Evolutionary conservation across 2,113 vertebrate species (phyloP).

Genomic region (Ceyx cyanopectus): DNA sequence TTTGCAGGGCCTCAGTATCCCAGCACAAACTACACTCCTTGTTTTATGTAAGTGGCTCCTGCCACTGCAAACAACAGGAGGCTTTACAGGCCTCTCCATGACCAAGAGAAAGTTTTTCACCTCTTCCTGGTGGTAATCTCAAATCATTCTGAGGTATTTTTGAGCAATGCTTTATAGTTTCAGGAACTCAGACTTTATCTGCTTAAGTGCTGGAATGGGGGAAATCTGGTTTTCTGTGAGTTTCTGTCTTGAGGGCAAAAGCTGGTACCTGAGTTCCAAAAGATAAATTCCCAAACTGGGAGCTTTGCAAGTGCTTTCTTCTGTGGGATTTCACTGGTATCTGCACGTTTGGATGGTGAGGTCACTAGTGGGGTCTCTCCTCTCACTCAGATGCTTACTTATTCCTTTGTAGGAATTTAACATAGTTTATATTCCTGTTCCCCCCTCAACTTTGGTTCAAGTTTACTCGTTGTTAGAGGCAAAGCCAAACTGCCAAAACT

Average conservation of each 20-base stretch:
- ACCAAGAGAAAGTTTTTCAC: not conserved
- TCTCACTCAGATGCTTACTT: not conserved
- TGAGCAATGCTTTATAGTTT: not conserved
- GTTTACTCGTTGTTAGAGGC: not conserved
- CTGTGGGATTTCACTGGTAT: not conserved
- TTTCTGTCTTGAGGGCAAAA: not conserved
- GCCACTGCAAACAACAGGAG: not conserved
- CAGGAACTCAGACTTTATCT: not conserved
- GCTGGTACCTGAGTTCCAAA: not conserved
- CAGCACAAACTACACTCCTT: rapidly evolving
- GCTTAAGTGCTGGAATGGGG: not conserved
- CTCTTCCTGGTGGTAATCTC: not conserved
- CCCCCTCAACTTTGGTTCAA: not conserved
- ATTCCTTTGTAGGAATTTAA: not conserved
- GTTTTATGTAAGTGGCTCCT: rapidly evolving
- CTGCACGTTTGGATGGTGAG: rapidly evolving
- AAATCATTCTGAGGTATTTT: not conserved
- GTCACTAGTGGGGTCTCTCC: not conserved
- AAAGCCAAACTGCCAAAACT: not conserved
- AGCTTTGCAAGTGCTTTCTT: not conserved
- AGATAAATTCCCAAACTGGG: not conserved
- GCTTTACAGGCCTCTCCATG: not conserved
- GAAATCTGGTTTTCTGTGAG: conserved; percentile 11
- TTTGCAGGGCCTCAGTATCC: not conserved
- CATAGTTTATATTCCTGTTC: not conserved